Base-by-base conservation (phyloP, 1,140 invertebrate species). In the Drosophila novamexicana region DNA sequence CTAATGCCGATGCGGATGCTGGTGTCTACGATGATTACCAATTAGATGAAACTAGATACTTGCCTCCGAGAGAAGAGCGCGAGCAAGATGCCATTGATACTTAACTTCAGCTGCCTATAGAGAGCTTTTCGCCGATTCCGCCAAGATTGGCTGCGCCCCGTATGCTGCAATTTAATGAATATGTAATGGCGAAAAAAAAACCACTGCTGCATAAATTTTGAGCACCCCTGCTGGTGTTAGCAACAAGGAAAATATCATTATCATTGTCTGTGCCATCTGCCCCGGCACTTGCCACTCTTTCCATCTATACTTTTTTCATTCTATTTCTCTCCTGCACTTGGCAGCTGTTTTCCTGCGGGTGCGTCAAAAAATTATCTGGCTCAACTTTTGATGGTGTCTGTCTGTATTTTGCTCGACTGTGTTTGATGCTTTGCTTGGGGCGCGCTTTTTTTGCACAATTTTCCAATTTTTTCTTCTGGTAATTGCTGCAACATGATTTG, bases 401-500 rank as follows among this genome's bases (percentile, higher is more conserved):
- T 29, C 59, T 44, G 52, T 39, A 75, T 42, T 18, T 44, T 22
- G 34, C 37, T 14, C 40, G 53, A 44, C 71, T 66, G 69, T 79
- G 22, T 29, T 29, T 5, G 22, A 29, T 5, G 59, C 64, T 53
- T 54, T 75, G 69, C 76, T 77, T 64, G 45, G 47, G 61, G 65
- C 42, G 69, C 54, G 44, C 56, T 12, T 7, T 40, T 29, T 57
- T 22, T 29, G 22, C 22, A 29, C 8, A 12, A 14, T 22, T 12
- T 10, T 54, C n/a, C 29, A 10, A 3, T 57, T 42, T 2, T 16
- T 59, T 63, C 57, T 50, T 44, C 50, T 54, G 45, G 73, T 72
- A 75, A 75, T 71, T 75, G 73, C 67, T 80, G 73, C 76, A 89
- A 89, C 88, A 83, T 88, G 89, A 88, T 88, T 88, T 89, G 83